A percentile compares a stretch with the other conserved stretches of the same genome.
phyloP scores from a whole-genome alignment of 2,888 invertebrate genomes.

The Leptinotarsa haldemani region DNA sequence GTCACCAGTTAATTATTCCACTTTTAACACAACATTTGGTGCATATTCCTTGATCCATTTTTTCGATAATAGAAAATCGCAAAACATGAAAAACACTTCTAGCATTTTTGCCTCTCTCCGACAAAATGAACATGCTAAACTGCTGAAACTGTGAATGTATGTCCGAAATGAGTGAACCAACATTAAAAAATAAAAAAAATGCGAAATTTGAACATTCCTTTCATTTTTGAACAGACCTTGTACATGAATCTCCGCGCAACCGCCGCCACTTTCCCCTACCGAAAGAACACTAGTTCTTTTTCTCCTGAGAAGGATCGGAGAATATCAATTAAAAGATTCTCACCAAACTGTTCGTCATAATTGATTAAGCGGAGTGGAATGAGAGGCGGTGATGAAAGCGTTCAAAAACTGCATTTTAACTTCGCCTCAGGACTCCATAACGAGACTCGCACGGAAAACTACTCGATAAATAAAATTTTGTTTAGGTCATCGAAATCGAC shows the following conservation, averaged over 20 bases:
- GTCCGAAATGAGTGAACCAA: no score
- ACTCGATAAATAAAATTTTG: constrained; percentile 47
- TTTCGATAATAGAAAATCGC: no score
- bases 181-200: no score
- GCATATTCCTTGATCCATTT: no score
- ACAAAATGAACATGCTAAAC: no score
- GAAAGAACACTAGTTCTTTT: not conserved
- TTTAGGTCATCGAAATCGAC: constrained; percentile 35
- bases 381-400: constrained; percentile 38
- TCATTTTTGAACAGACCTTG: no score
- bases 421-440: constrained; percentile 40
- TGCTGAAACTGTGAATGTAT: no score
- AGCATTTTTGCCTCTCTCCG: no score
- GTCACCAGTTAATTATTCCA: no score
- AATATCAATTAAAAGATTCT: constrained; percentile 17
- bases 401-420: constrained; percentile 46
- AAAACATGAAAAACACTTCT: no score
- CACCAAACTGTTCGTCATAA: constrained; percentile 22
- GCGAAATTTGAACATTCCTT: no score
- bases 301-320: not conserved
- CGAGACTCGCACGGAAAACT: constrained; percentile 46
- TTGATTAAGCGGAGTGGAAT: constrained; percentile 30
- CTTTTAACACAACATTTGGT: no score
- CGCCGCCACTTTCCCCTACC: not conserved
- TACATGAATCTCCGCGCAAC: not conserved